A percentile compares a stretch with the other conserved stretches of the same genome.
Conservation (phyloP, 1,140 invertebrate species). For the Phymastichus coffea region DNA sequence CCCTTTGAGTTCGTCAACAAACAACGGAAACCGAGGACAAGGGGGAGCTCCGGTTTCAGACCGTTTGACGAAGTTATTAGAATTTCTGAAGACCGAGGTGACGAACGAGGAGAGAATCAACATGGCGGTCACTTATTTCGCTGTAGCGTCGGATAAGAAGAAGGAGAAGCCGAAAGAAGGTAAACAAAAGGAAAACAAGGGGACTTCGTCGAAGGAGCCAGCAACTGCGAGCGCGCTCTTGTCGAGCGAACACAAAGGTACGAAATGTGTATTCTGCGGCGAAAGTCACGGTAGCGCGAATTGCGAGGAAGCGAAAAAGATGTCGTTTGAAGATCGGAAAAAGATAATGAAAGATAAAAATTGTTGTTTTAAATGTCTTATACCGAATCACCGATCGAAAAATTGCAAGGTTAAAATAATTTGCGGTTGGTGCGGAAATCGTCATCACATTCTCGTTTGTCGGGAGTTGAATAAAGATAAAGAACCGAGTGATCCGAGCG, state of each 20-base stretch:
- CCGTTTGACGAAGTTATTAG: slow-evolving; percentile 29
- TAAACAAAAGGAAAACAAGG: too few species aligned
- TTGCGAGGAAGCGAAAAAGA: background rate
- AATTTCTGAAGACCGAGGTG: slow-evolving; percentile 37
- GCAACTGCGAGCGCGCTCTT: slow-evolving; percentile 15
- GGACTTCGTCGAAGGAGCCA: background rate
- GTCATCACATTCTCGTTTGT: slow-evolving; percentile 23
- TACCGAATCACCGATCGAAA: slow-evolving; percentile 5
- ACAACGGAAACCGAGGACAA: background rate
- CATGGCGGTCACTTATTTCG: slow-evolving; percentile 28
- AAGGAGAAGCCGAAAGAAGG: background rate
- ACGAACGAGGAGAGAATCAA: slow-evolving; percentile 35
- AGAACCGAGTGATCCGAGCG: too few species aligned
- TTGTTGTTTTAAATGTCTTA: slow-evolving; percentile 29
- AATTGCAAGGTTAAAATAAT: slow-evolving; percentile 19
- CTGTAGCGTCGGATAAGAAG: background rate
- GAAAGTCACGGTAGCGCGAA: background rate
- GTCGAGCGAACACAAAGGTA: background rate
- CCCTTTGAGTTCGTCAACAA: too few species aligned
- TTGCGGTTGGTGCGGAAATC: slow-evolving; percentile 23
- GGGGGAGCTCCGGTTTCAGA: too few species aligned
- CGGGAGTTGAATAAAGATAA: too few species aligned
- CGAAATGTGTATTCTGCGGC: slow-evolving; percentile 2
- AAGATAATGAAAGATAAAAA: slow-evolving; percentile 6
- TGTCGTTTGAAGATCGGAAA: background rate